Evolutionary conservation across 2,113 vertebrate species (phyloP), one percentile per base, ranked within the genome.

Genomic region (Crotalus viridis): DNA sequence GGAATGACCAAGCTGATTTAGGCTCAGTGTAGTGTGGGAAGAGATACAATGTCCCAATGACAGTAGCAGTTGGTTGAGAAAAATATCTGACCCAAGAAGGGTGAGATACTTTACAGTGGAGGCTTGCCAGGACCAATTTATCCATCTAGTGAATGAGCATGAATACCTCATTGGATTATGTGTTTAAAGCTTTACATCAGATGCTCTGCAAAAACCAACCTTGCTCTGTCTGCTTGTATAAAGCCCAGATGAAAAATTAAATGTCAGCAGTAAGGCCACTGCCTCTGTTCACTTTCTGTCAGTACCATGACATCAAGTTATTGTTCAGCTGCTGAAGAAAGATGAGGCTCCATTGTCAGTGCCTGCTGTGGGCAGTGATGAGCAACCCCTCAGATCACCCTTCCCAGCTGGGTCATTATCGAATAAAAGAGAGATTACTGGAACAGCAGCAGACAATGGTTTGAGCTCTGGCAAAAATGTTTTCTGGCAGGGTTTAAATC

Each of bases 351-450:
- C n/a, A 85, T 28, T 64, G 48, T 1, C 10, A 0, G 22, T 92
- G 22, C 39, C 51, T 87, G 43, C 43, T 90, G 43, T 48, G 48
- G 12, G 55, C 57, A 93, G 43, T 89, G 90, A 90, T 39, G 74
- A 90, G n/a, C 57, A 81, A 46, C 90, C 91, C 43, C 74, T 22
- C 26, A 89, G 85, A 93, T 54, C 64, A 86, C 55, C 91, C 64
- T 91, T 56, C 91, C 48, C 33, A 93, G 48, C 46, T 93, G 89
- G 86, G 57, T 94, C 55, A 51, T 91, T 90, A 92, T 56, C 88
- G 33, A 59, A 86, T 91, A 89, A 93, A 94, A 93, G 52, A 28
- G 81, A 93, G 85, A 93, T 93, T 93, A 92, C 87, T 74, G 59
- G 61, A 92, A 57, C 56, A 90, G 54, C 52, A 55, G 59, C 61